Conservation (phyloP, 2,113 vertebrate genomes). For the Platichthys flesus region DNA sequence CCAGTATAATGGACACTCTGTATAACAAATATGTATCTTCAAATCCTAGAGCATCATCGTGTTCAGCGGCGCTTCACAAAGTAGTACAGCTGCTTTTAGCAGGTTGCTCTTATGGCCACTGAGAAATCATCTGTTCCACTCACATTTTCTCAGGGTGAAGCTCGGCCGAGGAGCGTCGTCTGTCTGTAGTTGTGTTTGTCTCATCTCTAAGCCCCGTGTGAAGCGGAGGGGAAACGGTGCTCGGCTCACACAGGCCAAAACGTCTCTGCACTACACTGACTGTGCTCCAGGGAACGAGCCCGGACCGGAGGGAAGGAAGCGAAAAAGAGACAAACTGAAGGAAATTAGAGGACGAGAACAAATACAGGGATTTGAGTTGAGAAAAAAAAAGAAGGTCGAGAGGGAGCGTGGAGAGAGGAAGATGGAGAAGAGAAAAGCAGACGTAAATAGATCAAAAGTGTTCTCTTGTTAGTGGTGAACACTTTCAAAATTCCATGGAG, state of each 20-base stretch:
- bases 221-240: constrained; percentile 75
- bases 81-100: constrained; percentile 41
- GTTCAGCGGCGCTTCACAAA: constrained; percentile 39
- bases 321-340: constrained; percentile 20
- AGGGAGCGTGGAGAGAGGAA: constrained; percentile 9
- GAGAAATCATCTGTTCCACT: constrained; percentile 58
- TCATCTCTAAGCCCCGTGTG: constrained; percentile 67
- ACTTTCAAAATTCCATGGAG: background rate
- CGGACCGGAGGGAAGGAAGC: constrained; percentile 25
- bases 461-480: constrained; percentile 2
- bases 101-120: constrained; percentile 41
- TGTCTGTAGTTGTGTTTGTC: constrained; percentile 69
- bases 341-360: constrained; percentile 45
- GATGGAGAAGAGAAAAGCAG: constrained; percentile 9
- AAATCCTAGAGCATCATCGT: constrained; percentile 23
- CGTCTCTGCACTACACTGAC: constrained; percentile 50
- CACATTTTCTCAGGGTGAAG: constrained; percentile 24
- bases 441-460: background rate
- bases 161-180: constrained; percentile 56
- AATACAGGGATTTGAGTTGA: constrained; percentile 4
- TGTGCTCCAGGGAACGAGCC: constrained; percentile 63
- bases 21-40: constrained; percentile 1
- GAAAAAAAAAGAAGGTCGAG: background rate
- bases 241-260: constrained; percentile 52
- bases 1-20: background rate